Evolutionary conservation across 2,797 vertebrate genomes (phyloP).

Genomic region (Pempheris klunzingeri): DNA sequence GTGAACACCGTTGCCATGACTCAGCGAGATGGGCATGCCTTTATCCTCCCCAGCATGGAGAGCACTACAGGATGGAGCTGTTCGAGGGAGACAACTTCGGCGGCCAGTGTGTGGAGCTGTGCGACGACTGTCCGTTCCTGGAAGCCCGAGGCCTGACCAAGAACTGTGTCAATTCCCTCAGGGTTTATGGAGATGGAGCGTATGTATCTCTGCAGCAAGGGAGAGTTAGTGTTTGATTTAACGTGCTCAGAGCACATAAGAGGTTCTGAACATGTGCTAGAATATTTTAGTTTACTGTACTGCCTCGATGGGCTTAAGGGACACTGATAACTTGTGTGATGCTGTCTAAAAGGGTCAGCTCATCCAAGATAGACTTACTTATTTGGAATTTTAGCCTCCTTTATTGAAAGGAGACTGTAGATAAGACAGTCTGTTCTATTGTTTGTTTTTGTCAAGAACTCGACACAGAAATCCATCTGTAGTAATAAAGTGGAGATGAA

Average conservation of each 20-base stretch:
- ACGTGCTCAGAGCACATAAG: background rate
- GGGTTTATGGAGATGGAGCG: constrained; percentile 90
- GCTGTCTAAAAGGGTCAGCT: background rate
- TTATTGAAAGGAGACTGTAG: background rate
- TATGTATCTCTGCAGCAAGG: constrained; percentile 76
- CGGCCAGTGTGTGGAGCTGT: constrained; percentile 88
- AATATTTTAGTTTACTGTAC: background rate
- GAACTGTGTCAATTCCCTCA: constrained; percentile 89
- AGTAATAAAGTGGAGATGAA: background rate
- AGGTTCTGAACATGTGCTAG: background rate
- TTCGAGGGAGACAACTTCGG: constrained; percentile 88
- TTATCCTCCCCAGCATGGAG: constrained; percentile 85
- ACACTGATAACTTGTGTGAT: background rate
- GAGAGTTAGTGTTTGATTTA: background rate
- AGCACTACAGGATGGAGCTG: constrained; percentile 90
- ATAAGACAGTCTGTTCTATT: no score
- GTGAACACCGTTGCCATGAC: constrained; percentile 37
- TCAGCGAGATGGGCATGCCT: constrained; percentile 40
- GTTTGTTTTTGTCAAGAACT: background rate
- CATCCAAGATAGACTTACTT: background rate
- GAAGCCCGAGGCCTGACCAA: constrained; percentile 88
- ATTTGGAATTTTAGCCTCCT: background rate
- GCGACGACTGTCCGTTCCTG: constrained; percentile 90
- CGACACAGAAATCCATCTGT: background rate
- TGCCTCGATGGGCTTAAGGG: background rate